A percentile compares a stretch with the other conserved stretches of the same genome.
Evolutionary conservation across 2,888 invertebrate species (phyloP).

Genomic region (Lasioglossum zephyrum): DNA sequence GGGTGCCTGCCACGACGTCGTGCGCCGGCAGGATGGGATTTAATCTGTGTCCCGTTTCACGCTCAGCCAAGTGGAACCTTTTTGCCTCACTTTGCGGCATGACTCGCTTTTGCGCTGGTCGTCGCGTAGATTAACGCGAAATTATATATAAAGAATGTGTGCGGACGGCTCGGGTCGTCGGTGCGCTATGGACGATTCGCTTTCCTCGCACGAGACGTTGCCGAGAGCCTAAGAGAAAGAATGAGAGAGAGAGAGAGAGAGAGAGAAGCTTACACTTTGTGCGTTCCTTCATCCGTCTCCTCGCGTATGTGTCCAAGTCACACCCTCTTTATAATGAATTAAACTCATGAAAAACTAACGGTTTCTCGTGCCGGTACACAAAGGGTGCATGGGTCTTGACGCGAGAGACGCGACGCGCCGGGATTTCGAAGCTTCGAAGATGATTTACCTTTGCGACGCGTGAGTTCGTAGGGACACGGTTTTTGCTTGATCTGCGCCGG

Average conservation of each 20-base stretch:
- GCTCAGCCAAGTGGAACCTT: slow-evolving; percentile 86
- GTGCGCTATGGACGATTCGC: slow-evolving; percentile 71
- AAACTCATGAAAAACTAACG: slow-evolving; percentile 64
- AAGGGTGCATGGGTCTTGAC: slow-evolving; percentile 49
- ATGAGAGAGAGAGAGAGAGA: not conserved
- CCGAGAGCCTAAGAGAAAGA: slow-evolving; percentile 1
- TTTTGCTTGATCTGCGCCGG: not conserved
- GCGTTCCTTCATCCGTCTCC: slow-evolving; percentile 41
- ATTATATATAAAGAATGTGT: slow-evolving; percentile 85
- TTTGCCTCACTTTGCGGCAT: slow-evolving; percentile 84
- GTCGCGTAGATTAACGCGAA: slow-evolving; percentile 85
- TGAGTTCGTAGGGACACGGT: not conserved
- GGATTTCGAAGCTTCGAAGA: slow-evolving; percentile 40
- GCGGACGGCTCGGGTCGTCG: slow-evolving; percentile 72
- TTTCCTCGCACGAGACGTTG: slow-evolving; percentile 29
- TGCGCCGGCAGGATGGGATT: slow-evolving; percentile 84
- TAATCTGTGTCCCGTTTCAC: slow-evolving; percentile 87
- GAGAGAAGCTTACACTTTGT: slow-evolving; percentile 44
- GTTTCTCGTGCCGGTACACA: slow-evolving; percentile 43
- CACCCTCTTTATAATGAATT: slow-evolving; percentile 70
- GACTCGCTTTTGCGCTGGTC: slow-evolving; percentile 83
- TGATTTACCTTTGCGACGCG: slow-evolving; percentile 35
- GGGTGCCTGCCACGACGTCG: slow-evolving; percentile 79
- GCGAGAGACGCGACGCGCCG: not conserved
- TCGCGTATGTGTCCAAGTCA: slow-evolving; percentile 56